Evolutionary conservation across 2,797 vertebrate genomes (phyloP), one percentile per base, ranked within the genome.

Genomic region (Tragelaphus eurycerus): DNA sequence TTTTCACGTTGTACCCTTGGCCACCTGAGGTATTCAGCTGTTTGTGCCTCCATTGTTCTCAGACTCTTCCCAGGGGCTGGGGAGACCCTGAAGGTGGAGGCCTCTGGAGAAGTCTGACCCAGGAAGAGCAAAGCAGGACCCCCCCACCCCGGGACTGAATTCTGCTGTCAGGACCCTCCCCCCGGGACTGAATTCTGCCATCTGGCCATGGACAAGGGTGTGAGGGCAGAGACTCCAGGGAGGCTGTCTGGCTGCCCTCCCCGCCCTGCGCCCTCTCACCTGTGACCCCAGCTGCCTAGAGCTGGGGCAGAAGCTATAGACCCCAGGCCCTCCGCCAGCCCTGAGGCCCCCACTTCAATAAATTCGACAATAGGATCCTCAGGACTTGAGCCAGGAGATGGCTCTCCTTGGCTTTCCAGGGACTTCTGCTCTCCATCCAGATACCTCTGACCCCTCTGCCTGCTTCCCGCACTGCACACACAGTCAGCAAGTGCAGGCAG

Each of bases 1-100:
- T 43, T 59, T 60, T n/a, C 52, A 86, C 0, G 0, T 4, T 12
- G 9, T 1, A 1, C 11, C 3, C 3, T 14, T 25, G 27, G 34
- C 48, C 27, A 13, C 19, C 19, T 31, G n/a, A 2, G 4, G 1
- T 43, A 25, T 17, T 57, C 7, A 12, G 21, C 46, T 57, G 57
- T 43, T 17, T 16, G 11, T 34, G 27, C 16, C 29, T 12, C 7
- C 0, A 9, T 1, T 64, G 31, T 60, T 86, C 31, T 79, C 10
- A 83, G 43, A 76, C 50, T 27, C 89, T 2, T 17, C 11, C 27
- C 27, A 27, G 2, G 46, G 86, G 34, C 12, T 12, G 19, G 14
- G 34, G 27, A 74, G 54, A n/a, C 27, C 82, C 76, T 19, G 48
- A 60, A 16, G 3, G 9, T 25, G 38, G 46, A 27, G 50, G 57